Conservation (phyloP, 2,888 invertebrate genomes). For the Phortica okadai region DNA sequence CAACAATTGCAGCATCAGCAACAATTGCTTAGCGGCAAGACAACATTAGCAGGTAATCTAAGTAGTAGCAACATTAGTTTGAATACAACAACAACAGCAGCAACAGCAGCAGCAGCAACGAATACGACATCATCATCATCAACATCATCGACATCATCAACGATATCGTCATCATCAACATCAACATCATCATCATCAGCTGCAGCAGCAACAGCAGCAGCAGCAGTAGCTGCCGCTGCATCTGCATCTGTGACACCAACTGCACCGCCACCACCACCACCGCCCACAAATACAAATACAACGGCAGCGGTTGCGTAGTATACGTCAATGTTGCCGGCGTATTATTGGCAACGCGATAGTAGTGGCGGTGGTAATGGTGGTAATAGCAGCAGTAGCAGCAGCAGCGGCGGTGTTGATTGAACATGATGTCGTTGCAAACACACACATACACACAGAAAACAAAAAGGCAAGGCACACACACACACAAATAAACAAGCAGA, state of each 20-base stretch:
- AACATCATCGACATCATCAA: constrained; percentile 43
- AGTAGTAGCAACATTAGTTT: constrained; percentile 45
- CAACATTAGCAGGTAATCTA: constrained; percentile 50
- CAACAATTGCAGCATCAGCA: constrained; percentile 33
- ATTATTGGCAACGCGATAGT: constrained; percentile 60
- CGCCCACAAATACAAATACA: constrained; percentile 66
- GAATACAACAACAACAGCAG: constrained; percentile 32
- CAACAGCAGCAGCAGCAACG: constrained; percentile 40
- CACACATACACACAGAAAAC: constrained; percentile 5
- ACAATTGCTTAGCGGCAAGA: constrained; percentile 26
- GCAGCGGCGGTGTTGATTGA: constrained; percentile 23
- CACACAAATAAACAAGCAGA: too few relatives aligned
- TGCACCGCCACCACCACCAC: constrained; percentile 58
- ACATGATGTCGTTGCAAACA: background rate
- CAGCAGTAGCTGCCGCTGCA: constrained; percentile 51
- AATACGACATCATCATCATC: constrained; percentile 38
- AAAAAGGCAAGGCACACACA: too few relatives aligned
- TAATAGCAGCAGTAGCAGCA: constrained; percentile 41
- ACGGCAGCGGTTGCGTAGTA: constrained; percentile 77
- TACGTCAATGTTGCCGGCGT: constrained; percentile 71
- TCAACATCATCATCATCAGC: constrained; percentile 20
- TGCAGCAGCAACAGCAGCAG: constrained; percentile 43
- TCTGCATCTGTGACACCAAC: constrained; percentile 50
- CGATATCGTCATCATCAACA: constrained; percentile 46
- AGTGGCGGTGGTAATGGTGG: constrained; percentile 29